Conservation (phyloP, 2,888 invertebrate species). For the Mythimna pallens region DNA sequence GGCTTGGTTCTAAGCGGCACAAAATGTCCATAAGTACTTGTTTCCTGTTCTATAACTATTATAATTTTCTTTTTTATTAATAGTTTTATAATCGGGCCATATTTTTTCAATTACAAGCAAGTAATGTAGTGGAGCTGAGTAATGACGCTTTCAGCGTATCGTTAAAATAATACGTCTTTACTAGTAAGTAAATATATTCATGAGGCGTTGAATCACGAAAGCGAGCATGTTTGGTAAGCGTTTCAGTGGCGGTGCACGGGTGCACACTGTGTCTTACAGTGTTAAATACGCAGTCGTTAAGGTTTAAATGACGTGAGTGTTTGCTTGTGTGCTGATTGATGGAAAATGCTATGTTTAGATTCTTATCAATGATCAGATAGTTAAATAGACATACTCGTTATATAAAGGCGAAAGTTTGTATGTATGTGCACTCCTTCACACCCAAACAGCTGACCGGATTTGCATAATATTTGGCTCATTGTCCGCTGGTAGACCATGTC, state of each 20-base stretch:
- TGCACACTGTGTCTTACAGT: conserved; percentile 46
- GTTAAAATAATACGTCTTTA: conserved; percentile 73
- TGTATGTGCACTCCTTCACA: too few relatives aligned
- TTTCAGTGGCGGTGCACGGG: conserved; percentile 44
- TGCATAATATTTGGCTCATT: too few relatives aligned
- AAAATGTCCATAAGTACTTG: conserved; percentile 52
- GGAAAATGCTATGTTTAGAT: background rate
- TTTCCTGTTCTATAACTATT: conserved; percentile 48
- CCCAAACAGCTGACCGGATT: too few relatives aligned
- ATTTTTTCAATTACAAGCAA: conserved; percentile 60
- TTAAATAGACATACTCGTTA: too few relatives aligned
- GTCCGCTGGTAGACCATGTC: too few relatives aligned
- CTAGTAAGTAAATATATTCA: conserved; percentile 72
- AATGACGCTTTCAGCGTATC: conserved; percentile 63
- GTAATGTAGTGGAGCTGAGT: conserved; percentile 52
- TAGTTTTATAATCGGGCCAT: conserved; percentile 46
- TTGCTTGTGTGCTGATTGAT: background rate
- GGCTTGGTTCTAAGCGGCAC: conserved; percentile 17
- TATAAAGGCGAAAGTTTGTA: too few relatives aligned
- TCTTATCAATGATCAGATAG: too few relatives aligned
- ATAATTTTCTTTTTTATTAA: conserved; percentile 53
- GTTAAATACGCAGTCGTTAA: conserved; percentile 18
- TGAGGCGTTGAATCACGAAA: conserved; percentile 71
- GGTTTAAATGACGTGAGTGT: background rate
- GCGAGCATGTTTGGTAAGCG: conserved; percentile 64